Evolutionary conservation across 1,140 invertebrate species (phyloP).

Genomic region (Babylonia areolata): DNA sequence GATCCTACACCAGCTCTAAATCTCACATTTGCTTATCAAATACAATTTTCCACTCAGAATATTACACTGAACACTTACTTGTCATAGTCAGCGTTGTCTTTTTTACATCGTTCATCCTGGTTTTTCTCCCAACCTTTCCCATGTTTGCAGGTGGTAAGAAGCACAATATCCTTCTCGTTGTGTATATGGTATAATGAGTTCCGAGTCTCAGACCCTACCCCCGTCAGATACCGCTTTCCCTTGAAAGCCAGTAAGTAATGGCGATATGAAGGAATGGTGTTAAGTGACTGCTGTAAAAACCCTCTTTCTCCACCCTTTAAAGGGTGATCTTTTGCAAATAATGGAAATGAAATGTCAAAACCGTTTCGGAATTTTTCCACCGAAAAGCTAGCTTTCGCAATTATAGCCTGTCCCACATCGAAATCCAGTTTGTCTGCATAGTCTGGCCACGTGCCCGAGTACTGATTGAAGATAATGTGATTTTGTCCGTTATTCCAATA

Average conservation of each 20-base stretch:
- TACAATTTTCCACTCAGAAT: background rate
- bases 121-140: constrained; percentile 98
- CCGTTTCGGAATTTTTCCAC: constrained; percentile 87
- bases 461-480: constrained; percentile 98
- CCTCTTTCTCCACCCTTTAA: constrained; percentile 91
- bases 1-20: no score
- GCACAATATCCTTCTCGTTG: constrained; percentile 94
- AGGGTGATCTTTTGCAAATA: constrained; percentile 96
- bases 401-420: constrained; percentile 94
- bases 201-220: constrained; percentile 97
- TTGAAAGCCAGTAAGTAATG: constrained; percentile 95
- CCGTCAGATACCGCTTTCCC: constrained; percentile 97
- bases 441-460: constrained; percentile 99
- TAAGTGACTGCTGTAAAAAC: constrained; percentile 80
- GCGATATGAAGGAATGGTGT: constrained; percentile 85
- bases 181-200: constrained; percentile 99
- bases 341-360: constrained; percentile 97
- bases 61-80: constrained; percentile 82
- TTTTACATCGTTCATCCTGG: constrained; percentile 92
- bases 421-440: constrained; percentile 96
- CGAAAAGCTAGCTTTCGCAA: constrained; percentile 97
- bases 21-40: no score
- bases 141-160: constrained; percentile 98
- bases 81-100: constrained; percentile 97
- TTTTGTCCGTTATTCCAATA: constrained; percentile 97